Evolutionary conservation across 2,797 vertebrate species (phyloP), one percentile per base, ranked within the genome.

Genomic region (Orientallactaga sibirica): DNA sequence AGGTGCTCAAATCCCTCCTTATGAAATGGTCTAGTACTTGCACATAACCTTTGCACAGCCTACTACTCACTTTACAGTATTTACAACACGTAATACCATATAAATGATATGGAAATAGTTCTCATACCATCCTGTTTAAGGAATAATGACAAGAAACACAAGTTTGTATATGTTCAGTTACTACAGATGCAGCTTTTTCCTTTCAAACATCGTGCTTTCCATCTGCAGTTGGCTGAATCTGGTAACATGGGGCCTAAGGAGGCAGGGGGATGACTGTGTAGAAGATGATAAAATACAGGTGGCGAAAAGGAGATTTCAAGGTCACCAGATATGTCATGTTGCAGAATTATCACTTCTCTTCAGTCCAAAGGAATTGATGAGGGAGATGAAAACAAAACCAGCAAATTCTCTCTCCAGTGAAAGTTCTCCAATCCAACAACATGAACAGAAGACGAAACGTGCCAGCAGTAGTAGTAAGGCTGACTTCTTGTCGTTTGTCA

Each of bases 351-450:
- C 9, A 22, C 4, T 33, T 52, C 29, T 75, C n/a, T 58, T 62
- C 25, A 62, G 14, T 74, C 29, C 87, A 43, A 27, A 33, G 91
- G 58, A 58, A 43, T 1, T 78, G 16, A 52, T 8, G 9, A 67
- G 9, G 11, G 10, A 77, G 73, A 48, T 68, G 8, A 22, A 88
- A 68, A 29, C 10, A 48, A 66, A 41, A 52, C 64, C 55, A 58
- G 55, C 55, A 58, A 58, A 16, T 70, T 83, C 66, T 55, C 66
- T 55, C n/a, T 12, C 19, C 55, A 58, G 41, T 0, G 70, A 37
- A 86, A 71, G 48, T 82, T 74, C 76, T 94, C 74, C n/a, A 20
- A 24, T 92, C 19, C 80, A 73, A 67, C 27, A 24, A n/a, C n/a
- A 81, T 67, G 43, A 58, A 16, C 55, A 16, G 55, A 78, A 89